Evolutionary conservation across 2,113 vertebrate species (phyloP), one percentile per base, ranked within the genome.

Genomic region (Urocolius indicus): DNA sequence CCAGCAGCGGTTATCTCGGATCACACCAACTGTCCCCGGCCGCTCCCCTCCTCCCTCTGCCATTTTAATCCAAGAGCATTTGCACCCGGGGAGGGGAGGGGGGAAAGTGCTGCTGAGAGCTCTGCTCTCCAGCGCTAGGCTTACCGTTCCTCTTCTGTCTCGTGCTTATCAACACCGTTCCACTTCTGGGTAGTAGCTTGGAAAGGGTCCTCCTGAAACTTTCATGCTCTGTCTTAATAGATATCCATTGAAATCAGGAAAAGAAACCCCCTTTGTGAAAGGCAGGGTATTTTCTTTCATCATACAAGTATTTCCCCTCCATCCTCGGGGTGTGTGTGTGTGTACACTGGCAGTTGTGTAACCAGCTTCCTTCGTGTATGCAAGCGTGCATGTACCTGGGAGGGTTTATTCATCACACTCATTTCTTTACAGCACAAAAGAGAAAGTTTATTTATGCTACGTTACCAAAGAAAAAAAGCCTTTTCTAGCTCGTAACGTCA

Each of bases 51-150:
- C 92, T 90, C 79, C 57, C 94, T 90, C 92, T 93, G 90, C 92
- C 94, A 90, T 96, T 92, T 96, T 93, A 94, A 96, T 94, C 83
- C 92, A 22, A 9, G 88, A 75, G 72, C 90, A 95, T 91, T 96
- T 92, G 88, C 91, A 75, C 90, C 84, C 9, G 92, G 93, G 93
- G 87, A 12, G 92, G 93, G 93, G 87, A 82, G 79, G 91, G 91
- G 74, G 90, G 92, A 62, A 73, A 51, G 68, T 58, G 38, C 73
- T 41, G 86, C 65, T 5, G 46, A 38, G 62, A 76, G 46, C 79
- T 36, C 1, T 36, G 1, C 30, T 13, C 51, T 83, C 36, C 16
- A 23, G 34, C 8, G 5, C n/a, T 11, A 48, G 20, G 7, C 1
- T 85, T 32, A 18, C 29, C 5, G 8, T 26, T 38, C 62, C 21